Percentiles rank a stretch among this genome's conserved stretches.
These are phyloP conservation scores for Cardiocondyla obscurior DNA, from an alignment of 1,140 invertebrate genomes.

Conservation along the genomic window DNA sequence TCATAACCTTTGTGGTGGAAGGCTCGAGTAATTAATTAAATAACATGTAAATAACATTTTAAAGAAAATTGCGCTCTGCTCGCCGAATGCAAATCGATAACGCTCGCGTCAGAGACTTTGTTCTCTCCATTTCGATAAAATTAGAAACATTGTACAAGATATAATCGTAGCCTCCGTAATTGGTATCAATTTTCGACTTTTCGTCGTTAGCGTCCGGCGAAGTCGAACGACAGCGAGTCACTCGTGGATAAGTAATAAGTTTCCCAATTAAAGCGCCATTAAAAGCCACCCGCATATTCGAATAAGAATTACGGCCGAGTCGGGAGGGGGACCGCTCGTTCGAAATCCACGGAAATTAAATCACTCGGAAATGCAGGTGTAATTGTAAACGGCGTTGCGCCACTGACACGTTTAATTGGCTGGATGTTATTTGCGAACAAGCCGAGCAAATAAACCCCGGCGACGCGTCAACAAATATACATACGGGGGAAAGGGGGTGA, in stretches of 20 bases:
- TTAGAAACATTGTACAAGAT: conserved; percentile 10
- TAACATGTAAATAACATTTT: neutral
- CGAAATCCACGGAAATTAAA: neutral
- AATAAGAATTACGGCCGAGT: neutral
- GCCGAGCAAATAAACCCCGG: neutral
- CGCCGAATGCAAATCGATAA: conserved; percentile 20
- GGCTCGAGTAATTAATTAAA: neutral
- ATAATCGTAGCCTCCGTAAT: neutral
- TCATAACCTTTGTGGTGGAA: neutral
- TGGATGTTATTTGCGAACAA: neutral
- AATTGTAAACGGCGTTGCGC: neutral
- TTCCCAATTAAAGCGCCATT: neutral
- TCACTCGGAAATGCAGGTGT: neutral
- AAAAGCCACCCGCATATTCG: neutral
- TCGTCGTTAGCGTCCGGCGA: neutral
- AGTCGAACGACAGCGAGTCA: neutral
- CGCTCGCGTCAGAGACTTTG: neutral
- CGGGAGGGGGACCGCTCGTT: neutral
- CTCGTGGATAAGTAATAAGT: neutral
- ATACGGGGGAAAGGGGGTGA: neutral
- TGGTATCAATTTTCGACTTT: neutral
- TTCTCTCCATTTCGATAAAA: neutral
- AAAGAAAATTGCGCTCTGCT: neutral
- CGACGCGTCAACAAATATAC: neutral
- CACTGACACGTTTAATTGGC: neutral